Base-by-base conservation (phyloP, 2,888 invertebrate species). In the Andrena marginata region DNA sequence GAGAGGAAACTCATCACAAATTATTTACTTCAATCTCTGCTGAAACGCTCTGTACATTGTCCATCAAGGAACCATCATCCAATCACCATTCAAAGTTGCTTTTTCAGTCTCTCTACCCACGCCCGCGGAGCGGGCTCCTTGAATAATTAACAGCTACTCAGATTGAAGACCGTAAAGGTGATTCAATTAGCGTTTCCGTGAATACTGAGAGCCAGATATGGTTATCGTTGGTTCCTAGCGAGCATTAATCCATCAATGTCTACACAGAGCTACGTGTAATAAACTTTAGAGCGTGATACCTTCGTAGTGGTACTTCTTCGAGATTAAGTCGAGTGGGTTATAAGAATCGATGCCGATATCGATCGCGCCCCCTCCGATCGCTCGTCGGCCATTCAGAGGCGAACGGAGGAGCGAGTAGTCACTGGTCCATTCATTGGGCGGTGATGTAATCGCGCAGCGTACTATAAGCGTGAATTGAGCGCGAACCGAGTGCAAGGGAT, bases 361-460 rank as follows among this genome's bases (percentile, higher is more conserved):
- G 63, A 59, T 31, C 23, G n/a, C 10, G 10, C n/a, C 33, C 56
- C 42, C 23, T 71, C 26, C 20, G 51, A 76, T 23, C 23, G 56
- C 49, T 51, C 62, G 42, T 29, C 16, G 54, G 31, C 63, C 76
- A 63, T 76, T 76, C 60, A 63, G 16, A 42, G 31, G 23, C 29
- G 26, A 60, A 42, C 64, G 49, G 69, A 60, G 59, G 68, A 51
- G 79, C 68, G 78, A 84, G 65, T 64, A 72, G 70, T 73, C 78
- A 56, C 75, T 64, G 86, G 79, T 77, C 81, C 86, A 87, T 87
- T 87, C 87, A 87, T 77, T 59, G 59, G 77, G 70, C 74, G 86
- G 70, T 87, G 87, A 87, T 80, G 87, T 83, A 87, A 87, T 56
- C 73, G 56, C 42, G 56, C 70, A 76, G 59, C 79, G 82, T 88